Base-by-base conservation (phyloP, 2,888 invertebrate genomes). In the Drosophila multiciliata region DNA sequence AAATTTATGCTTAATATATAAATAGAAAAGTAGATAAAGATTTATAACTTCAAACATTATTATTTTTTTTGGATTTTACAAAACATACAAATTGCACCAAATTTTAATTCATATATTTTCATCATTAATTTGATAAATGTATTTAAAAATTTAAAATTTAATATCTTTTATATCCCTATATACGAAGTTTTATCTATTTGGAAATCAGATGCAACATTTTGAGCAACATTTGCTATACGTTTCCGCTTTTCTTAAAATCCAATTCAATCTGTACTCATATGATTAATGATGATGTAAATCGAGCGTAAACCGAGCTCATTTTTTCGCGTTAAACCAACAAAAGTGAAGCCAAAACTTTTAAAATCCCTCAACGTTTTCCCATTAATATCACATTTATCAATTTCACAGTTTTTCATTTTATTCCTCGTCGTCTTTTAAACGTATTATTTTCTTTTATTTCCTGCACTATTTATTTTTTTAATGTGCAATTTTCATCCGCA, bases 341-440 rank as follows among this genome's bases (percentile, higher is more conserved):
- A 70, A 70, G 67, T 68, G 62, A 59, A 71, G 50, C 58, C 36
- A 55, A 78, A 85, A 88, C 88, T 85, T 88, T 90, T 67, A 87
- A 87, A 77, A 83, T 86, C 75, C 75, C 73, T 26, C 82, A 83
- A 86, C 78, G 78, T 80, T 88, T 80, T 80, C 80, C 90, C 89
- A 85, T 90, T 85, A 85, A 90, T 85, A 86, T 86, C 89, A 60
- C 90, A 85, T 85, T 90, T 85, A 85, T 85, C 85, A 85, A 85
- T 85, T 88, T 85, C 90, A 86, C 87, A 86, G 90, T 89, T 90
- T 85, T 88, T 88, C 89, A 90, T 82, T 90, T 77, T 48, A 66
- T 62, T 54, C 81, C 61, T 71, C 62, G 75, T 61, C 73, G 86
- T 88, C 73, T 60, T 49, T 66, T 76, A 70, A 86, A 70, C 73